Base-by-base conservation (phyloP, 2,888 invertebrate genomes). In the Agrochola litura region DNA sequence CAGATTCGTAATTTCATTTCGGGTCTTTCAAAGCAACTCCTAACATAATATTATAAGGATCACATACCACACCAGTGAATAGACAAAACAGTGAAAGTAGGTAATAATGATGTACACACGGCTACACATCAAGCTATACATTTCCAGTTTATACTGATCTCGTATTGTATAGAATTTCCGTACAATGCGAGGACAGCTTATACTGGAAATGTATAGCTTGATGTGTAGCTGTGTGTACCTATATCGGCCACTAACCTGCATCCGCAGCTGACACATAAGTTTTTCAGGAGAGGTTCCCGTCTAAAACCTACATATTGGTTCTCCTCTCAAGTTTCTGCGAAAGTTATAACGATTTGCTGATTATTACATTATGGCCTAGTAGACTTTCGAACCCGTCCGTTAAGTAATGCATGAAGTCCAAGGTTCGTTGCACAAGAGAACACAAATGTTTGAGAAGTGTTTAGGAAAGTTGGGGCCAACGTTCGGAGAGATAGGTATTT, bases 371-470 rank as follows among this genome's bases (percentile, higher is more conserved):
- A 46, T 37, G 66, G 16, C 68, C 64, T 64, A 72, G 22, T 65
- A 49, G 37, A 69, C 60, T 69, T 19, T 81, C 16, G 69, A 46
- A 69, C 46, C 54, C 37, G 4, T n/a, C n/a, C 46, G n/a, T 68
- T 85, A 77, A 49, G 73, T 63, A 78, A 69, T 25, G 30, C 0
- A 41, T 60, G 14, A 79, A 82, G 75, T 85, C 72, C 79, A 85
- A 84, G 72, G 76, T 68, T 67, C 61, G 22, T 73, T 64, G 54
- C 65, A 52, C 8, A 81, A 60, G 60, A 60, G 6, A 30, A 60
- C 30, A 16, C 19, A 61, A 41, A 54, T 63, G 30, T 68, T 67
- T 77, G 14, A 12, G 49, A 67, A 52, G 9, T 49, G 9, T 37
- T 54, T 25, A 61, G 3, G 22, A 63, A 77, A 61, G 30, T 67